phyloP scores from a whole-genome alignment of 37 sponge, comb jelly and placozoan genomes.

The Geodia barretti region DNA sequence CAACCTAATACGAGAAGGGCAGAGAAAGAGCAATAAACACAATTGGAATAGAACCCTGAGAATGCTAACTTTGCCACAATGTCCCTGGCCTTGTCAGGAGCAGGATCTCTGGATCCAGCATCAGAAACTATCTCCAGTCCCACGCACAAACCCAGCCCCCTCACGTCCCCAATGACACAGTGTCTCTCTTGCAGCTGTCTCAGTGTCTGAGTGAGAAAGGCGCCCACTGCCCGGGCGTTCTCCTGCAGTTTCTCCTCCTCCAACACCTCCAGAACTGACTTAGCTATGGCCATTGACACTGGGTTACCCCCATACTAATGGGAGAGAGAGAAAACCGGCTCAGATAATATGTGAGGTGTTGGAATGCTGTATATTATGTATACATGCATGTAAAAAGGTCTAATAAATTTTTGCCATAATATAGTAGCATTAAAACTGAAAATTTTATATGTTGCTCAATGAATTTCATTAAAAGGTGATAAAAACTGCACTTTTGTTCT shows the following conservation, averaged over 20 bases:
- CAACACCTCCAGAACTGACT: constrained; percentile 74
- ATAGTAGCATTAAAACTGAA: too few relatives aligned
- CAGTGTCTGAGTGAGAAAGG: constrained; percentile 46
- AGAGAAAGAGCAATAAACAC: background rate
- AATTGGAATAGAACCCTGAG: background rate
- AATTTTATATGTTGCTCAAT: too few relatives aligned
- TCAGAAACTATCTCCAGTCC: constrained; percentile 54
- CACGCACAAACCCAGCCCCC: constrained; percentile 73
- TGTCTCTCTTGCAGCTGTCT: constrained; percentile 43
- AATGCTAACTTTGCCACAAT: constrained; percentile 3
- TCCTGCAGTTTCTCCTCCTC: constrained; percentile 64
- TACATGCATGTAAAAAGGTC: too few relatives aligned
- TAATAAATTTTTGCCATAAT: too few relatives aligned
- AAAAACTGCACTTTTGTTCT: too few relatives aligned
- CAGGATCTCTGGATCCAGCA: background rate
- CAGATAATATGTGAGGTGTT: too few relatives aligned
- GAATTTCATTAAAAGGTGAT: too few relatives aligned
- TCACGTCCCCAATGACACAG: constrained; percentile 80
- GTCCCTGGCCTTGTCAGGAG: background rate
- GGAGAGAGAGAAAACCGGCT: too few relatives aligned
- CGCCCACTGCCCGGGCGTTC: constrained; percentile 62
- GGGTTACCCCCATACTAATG: constrained; percentile 94
- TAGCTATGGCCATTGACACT: constrained; percentile 82
- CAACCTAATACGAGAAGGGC: constrained; percentile 14
- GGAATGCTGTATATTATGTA: too few relatives aligned